Percentiles rank a stretch among this genome's conserved stretches.
phyloP scores from a whole-genome alignment of 2,888 invertebrate genomes.

The Neoitamus cyanurus region DNA sequence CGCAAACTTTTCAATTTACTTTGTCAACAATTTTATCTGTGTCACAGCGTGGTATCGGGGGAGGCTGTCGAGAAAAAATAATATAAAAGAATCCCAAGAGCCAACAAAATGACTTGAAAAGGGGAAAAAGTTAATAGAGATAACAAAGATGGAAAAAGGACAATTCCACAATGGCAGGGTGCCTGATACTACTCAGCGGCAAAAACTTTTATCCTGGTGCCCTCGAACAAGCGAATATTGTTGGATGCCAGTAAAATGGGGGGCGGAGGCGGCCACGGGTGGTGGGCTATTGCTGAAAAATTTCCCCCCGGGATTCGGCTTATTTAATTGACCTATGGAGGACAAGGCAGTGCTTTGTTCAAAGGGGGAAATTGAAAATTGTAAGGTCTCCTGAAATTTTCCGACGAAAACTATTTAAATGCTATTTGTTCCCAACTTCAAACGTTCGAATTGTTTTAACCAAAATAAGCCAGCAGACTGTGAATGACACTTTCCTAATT shows the following conservation, averaged over 20 bases:
- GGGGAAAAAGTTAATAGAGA: slow-evolving; percentile 22
- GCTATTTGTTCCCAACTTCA: background rate
- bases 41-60: background rate
- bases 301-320: background rate
- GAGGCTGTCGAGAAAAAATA: background rate
- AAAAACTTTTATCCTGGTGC: slow-evolving; percentile 11
- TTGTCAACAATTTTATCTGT: slow-evolving; percentile 34
- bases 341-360: background rate
- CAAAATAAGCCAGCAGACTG: background rate
- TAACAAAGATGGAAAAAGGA: slow-evolving; percentile 19
- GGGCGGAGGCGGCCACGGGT: background rate
- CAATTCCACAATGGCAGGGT: background rate
- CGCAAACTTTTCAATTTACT: slow-evolving; percentile 35
- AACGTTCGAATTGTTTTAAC: background rate
- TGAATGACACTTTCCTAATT: background rate
- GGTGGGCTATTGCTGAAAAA: background rate
- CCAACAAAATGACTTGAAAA: slow-evolving; percentile 1
- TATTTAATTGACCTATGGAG: slow-evolving; percentile 16
- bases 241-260: background rate
- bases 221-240: background rate
- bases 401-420: background rate
- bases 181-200: background rate
- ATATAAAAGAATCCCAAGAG: slow-evolving; percentile 3
- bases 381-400: background rate
- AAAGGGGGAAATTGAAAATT: slow-evolving; percentile 7